Conservation (phyloP, 2,113 vertebrate genomes). For the Tapirus terrestris region DNA sequence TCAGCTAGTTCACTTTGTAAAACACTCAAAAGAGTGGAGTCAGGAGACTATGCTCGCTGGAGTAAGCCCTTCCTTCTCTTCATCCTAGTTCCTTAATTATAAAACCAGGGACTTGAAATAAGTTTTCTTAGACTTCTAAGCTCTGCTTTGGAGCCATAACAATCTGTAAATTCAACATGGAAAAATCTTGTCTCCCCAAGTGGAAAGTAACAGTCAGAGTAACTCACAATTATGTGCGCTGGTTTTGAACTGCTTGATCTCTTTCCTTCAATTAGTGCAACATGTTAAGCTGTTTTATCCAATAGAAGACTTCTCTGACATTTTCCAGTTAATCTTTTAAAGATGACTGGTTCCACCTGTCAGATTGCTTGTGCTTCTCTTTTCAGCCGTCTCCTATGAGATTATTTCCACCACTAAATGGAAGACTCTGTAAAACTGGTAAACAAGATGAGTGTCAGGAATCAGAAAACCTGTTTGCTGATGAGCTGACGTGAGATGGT, state of each 20-base stretch:
- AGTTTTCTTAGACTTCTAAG: neutral
- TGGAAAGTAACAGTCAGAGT: neutral
- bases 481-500: neutral
- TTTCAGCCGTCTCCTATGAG: neutral
- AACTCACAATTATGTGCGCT: neutral
- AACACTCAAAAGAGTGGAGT: neutral
- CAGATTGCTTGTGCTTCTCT: neutral
- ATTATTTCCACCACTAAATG: neutral
- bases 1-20: neutral
- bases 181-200: neutral
- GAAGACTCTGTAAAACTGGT: neutral
- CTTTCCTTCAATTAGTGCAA: neutral
- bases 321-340: conserved; percentile 27
- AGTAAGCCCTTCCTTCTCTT: neutral
- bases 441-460: neutral
- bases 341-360: neutral
- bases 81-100: neutral
- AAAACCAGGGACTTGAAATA: neutral
- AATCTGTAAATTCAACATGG: neutral
- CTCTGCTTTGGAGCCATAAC: neutral
- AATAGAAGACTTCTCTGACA: neutral
- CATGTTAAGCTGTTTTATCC: neutral
- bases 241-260: neutral
- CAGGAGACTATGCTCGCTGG: neutral
- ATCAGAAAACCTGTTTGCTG: neutral